phyloP scores from a whole-genome alignment of 2,888 invertebrate species.

The Synanthedon andrenaeformis region DNA sequence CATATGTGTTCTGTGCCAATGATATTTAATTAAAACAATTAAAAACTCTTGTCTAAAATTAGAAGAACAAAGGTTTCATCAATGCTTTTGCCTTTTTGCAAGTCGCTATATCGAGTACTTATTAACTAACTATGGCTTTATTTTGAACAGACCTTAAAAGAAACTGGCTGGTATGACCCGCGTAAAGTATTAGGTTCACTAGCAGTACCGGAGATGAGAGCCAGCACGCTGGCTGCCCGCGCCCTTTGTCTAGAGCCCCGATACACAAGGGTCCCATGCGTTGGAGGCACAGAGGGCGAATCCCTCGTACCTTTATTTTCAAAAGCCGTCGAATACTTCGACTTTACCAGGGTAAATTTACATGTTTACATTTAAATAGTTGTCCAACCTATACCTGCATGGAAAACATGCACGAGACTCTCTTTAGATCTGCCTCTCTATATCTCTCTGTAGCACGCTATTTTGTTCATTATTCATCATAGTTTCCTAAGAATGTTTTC shows the following conservation, averaged over 20 bases:
- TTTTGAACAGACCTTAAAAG: constrained; percentile 41
- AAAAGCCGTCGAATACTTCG: constrained; percentile 51
- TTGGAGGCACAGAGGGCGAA: constrained; percentile 53
- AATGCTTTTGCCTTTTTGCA: too few relatives aligned
- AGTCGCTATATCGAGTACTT: too few relatives aligned
- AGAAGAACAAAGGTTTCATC: too few relatives aligned
- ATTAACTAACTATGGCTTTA: too few relatives aligned
- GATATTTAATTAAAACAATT: too few relatives aligned
- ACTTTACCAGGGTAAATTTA: constrained; percentile 42
- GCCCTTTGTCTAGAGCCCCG: constrained; percentile 49
- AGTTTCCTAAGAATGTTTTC: too few relatives aligned
- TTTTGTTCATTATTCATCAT: too few relatives aligned
- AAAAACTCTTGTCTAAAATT: too few relatives aligned
- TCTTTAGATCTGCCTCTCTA: too few relatives aligned
- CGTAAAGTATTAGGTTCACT: constrained; percentile 48
- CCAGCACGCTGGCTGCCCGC: constrained; percentile 52
- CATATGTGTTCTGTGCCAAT: too few relatives aligned
- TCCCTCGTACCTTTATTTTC: constrained; percentile 56
- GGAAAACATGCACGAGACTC: too few relatives aligned
- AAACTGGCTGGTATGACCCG: constrained; percentile 56
- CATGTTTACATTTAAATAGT: not conserved
- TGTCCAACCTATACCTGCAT: not conserved
- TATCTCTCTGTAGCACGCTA: too few relatives aligned
- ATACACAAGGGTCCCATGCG: constrained; percentile 52
- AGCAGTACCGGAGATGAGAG: constrained; percentile 59